Evolutionary conservation across 1,140 invertebrate genomes (phyloP).

Genomic region (Papilio glaucus): DNA sequence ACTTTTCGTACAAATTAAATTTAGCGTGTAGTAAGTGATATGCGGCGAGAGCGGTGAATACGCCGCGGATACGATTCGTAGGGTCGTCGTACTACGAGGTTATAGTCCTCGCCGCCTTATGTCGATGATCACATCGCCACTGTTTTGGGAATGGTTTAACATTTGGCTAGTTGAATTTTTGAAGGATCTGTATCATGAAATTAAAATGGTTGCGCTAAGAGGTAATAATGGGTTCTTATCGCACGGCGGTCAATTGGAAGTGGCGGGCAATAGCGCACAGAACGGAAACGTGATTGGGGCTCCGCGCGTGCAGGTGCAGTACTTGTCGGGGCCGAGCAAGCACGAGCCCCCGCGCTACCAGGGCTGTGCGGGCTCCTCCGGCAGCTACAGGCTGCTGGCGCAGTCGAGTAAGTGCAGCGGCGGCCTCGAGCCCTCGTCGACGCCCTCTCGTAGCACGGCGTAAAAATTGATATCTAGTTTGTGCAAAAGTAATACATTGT

Average conservation of each 20-base stretch:
- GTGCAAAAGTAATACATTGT: conserved; percentile 23
- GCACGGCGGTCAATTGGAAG: conserved; percentile 48
- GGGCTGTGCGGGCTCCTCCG: conserved; percentile 65
- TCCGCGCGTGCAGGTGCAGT: conserved; percentile 56
- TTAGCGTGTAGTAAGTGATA: background rate
- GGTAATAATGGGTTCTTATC: conserved; percentile 66
- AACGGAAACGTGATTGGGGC: conserved; percentile 10
- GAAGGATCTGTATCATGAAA: conserved; percentile 78
- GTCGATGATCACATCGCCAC: conserved; percentile 69
- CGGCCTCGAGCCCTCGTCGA: background rate
- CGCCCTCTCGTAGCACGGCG: too few relatives aligned
- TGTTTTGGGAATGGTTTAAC: conserved; percentile 79
- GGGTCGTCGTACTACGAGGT: conserved; percentile 48
- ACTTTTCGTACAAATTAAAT: conserved; percentile 12
- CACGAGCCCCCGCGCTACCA: conserved; percentile 67
- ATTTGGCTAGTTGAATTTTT: conserved; percentile 74
- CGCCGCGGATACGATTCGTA: conserved; percentile 1
- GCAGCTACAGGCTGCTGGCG: conserved; percentile 64
- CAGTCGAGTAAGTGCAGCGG: conserved; percentile 68
- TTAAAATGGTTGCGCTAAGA: conserved; percentile 77
- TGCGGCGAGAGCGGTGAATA: background rate
- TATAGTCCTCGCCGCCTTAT: conserved; percentile 56
- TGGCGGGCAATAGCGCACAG: conserved; percentile 41
- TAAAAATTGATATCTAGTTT: background rate
- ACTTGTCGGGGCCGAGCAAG: conserved; percentile 57